A percentile compares a stretch with the other conserved stretches of the same genome.
Evolutionary conservation across 2,113 vertebrate genomes (phyloP).

Genomic region (Larimichthys crocea): DNA sequence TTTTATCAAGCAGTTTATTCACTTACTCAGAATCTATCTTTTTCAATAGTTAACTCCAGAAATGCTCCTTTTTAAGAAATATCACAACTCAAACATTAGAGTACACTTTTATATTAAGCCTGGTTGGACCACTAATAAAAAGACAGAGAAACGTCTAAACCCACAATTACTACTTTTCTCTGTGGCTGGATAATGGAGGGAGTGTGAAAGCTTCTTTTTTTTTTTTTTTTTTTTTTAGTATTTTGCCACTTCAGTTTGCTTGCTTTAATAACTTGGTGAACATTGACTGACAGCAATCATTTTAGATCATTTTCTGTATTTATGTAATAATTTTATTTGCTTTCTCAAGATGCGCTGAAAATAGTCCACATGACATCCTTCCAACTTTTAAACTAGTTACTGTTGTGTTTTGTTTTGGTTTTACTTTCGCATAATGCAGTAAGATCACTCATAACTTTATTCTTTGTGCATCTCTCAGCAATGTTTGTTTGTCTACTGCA

Average conservation of each 20-base stretch:
- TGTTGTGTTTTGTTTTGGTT: neutral
- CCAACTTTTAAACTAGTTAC: neutral
- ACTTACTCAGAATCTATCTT: neutral
- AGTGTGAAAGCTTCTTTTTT: neutral
- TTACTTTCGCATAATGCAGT: neutral
- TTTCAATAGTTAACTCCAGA: neutral
- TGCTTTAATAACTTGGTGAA: slow-evolving; percentile 2
- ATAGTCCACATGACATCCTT: neutral
- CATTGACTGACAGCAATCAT: neutral
- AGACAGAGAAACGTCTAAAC: neutral
- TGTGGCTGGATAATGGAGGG: neutral
- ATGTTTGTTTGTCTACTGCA: slow-evolving; percentile 74
- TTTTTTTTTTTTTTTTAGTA: neutral
- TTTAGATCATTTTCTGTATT: neutral
- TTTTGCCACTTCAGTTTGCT: neutral
- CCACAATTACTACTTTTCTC: neutral
- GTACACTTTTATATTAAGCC: neutral
- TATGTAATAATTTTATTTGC: neutral
- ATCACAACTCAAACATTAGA: neutral
- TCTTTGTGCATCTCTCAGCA: neutral
- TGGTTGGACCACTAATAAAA: neutral
- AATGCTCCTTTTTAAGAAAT: neutral
- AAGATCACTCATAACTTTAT: no score
- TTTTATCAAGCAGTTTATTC: neutral
- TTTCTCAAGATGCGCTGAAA: neutral